Evolutionary conservation across 2,888 invertebrate species (phyloP).

Genomic region (Schrankia costaestrigalis): DNA sequence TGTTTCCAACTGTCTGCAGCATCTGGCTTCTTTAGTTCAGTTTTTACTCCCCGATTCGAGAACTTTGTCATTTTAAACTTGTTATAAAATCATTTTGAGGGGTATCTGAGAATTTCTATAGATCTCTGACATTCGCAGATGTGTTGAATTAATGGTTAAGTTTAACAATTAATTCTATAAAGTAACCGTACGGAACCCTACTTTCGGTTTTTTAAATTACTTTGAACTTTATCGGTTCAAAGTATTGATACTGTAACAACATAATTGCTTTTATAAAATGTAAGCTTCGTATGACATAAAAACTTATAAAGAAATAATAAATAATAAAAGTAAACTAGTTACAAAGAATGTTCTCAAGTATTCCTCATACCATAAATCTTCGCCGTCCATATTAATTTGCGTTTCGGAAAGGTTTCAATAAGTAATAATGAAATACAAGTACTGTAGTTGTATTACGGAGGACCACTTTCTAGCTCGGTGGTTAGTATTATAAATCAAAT

Average conservation of each 20-base stretch:
- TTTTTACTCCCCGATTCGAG: slow-evolving; percentile 61
- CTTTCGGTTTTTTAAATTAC: no score
- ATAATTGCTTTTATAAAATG: no score
- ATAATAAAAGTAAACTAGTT: no score
- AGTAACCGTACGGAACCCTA: no score
- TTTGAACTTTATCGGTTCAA: no score
- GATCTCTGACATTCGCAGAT: slow-evolving; percentile 9
- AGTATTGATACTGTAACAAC: no score
- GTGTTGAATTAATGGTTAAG: slow-evolving; percentile 20
- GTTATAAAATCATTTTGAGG: slow-evolving; percentile 48
- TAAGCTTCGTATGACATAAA: no score
- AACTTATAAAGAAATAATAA: no score
- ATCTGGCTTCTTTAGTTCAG: slow-evolving; percentile 71
- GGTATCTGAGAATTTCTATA: slow-evolving; percentile 22
- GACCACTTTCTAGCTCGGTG: slow-evolving; percentile 50
- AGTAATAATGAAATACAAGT: slow-evolving; percentile 59
- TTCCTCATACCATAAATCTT: slow-evolving; percentile 57
- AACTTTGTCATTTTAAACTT: slow-evolving; percentile 73
- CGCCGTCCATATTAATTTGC: slow-evolving; percentile 69
- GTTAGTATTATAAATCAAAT: slow-evolving; percentile 65
- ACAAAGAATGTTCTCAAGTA: slow-evolving; percentile 48
- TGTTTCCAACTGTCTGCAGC: slow-evolving; percentile 76
- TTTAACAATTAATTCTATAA: slow-evolving; percentile 48
- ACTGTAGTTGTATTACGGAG: slow-evolving; percentile 49
- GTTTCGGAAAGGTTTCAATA: slow-evolving; percentile 65